phyloP scores from a whole-genome alignment of 92 coral and sea anemone genomes.

The Metridium senile region DNA sequence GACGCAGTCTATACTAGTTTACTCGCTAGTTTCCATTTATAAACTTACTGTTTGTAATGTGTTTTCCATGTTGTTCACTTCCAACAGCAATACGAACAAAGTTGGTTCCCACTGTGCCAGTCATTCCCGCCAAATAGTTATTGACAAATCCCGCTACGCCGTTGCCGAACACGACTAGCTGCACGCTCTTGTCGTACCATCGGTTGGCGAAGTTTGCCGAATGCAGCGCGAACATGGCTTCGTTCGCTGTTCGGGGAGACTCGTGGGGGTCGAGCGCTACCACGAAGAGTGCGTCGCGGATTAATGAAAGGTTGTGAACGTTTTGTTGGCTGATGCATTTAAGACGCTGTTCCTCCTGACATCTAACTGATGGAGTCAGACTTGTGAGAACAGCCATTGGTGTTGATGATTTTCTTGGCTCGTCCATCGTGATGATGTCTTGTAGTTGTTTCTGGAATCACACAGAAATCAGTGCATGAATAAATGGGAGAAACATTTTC shows the following conservation, averaged over 20 bases:
- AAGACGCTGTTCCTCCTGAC: conserved; percentile 65
- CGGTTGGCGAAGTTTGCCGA: conserved; percentile 75
- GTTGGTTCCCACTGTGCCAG: conserved; percentile 69
- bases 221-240: conserved; percentile 64
- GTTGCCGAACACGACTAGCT: conserved; percentile 68
- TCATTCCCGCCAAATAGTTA: conserved; percentile 76
- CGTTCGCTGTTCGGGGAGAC: conserved; percentile 69
- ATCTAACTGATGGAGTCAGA: conserved; percentile 54
- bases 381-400: conserved; percentile 53
- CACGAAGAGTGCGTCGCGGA: conserved; percentile 69
- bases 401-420: conserved; percentile 9
- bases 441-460: conserved; percentile 40
- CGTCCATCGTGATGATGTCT: conserved; percentile 31
- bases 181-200: conserved; percentile 80
- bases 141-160: conserved; percentile 80
- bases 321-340: conserved; percentile 48
- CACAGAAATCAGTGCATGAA: background rate
- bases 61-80: conserved; percentile 24
- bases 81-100: conserved; percentile 56
- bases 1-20: too few species aligned
- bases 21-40: too few species aligned
- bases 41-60: conserved; percentile 3
- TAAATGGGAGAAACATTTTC: too few species aligned
- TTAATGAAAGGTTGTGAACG: conserved; percentile 43
- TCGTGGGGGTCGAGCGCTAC: conserved; percentile 61